Evolutionary conservation across 1,140 invertebrate species (phyloP).

Genomic region (Halyomorpha halys): DNA sequence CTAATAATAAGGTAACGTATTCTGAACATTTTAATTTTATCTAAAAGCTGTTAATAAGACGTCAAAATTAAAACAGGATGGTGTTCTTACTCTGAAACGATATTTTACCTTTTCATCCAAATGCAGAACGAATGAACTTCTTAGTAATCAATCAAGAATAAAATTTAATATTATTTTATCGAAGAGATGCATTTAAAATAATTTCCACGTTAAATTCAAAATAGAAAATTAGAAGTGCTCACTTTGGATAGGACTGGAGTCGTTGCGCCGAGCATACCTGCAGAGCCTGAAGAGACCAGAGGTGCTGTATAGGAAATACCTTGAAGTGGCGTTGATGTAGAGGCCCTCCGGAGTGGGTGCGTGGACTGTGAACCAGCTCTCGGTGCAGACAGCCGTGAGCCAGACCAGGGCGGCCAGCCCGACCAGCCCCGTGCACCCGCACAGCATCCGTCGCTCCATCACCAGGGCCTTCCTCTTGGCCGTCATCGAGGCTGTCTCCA

Average conservation of each 20-base stretch:
- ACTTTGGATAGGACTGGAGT: background rate
- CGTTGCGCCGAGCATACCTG: conserved; percentile 25
- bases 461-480: conserved; percentile 32
- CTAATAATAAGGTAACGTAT: too few relatives aligned
- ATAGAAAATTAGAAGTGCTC: background rate
- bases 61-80: too few relatives aligned
- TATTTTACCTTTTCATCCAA: too few relatives aligned
- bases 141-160: too few relatives aligned
- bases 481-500: background rate
- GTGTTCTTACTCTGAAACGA: too few relatives aligned
- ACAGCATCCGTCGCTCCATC: conserved; percentile 56
- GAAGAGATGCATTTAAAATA: too few relatives aligned
- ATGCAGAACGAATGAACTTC: too few relatives aligned
- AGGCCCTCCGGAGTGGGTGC: conserved; percentile 42
- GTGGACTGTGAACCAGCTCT: conserved; percentile 55
- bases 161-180: too few relatives aligned
- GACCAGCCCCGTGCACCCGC: conserved; percentile 55
- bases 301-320: conserved; percentile 49
- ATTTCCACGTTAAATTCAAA: too few relatives aligned
- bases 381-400: conserved; percentile 61
- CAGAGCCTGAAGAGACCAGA: conserved; percentile 61
- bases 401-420: conserved; percentile 55
- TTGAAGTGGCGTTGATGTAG: conserved; percentile 41
- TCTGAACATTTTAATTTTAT: too few relatives aligned
- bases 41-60: too few relatives aligned